Base-by-base conservation (phyloP, 2,888 invertebrate species). In the Dicyrtoma fusca region DNA sequence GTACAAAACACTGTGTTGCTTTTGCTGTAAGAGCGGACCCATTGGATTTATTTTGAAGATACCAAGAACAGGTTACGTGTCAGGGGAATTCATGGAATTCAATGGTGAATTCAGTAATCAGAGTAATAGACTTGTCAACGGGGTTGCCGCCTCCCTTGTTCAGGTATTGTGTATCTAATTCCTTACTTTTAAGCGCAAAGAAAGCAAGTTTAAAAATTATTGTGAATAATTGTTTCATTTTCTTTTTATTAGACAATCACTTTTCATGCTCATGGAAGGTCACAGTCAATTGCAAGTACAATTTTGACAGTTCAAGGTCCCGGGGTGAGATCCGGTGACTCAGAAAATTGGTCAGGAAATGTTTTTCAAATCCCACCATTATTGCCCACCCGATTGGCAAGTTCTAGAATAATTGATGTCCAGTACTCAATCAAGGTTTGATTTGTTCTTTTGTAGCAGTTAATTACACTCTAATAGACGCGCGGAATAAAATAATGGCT, bases 81-180 rank as follows among this genome's bases (percentile, higher is more conserved):
- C 26, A 11, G 69, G 69, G 10, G 69, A 69, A 8, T 55, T 53
- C 17, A n/a, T 69, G 1, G 42, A 55, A 17, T 34, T 69, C 13
- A 34, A 6, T 5, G 69, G 45, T 19, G 69, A 69, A 34, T 42
- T 69, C 10, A 21, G 26, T 4, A 68, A 68, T 42, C 34, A 68
- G 1, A 68, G 68, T 55, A 26, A 19, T 14, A 53, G 42, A 42
- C 23, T 19, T 3, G 68, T 68, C 6, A 17, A 53, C 13, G 49
- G 47, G 4, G 14, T 68, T 42, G 3, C 21, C 2, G 23, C 51
- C 2, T 68, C 68, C 13, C 19, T 68, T n/a, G n/a, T 68, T 34
- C 68, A 68, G 68, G 68, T 68, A 55, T 17, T 51, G 2, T 59
- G 5, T 23, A 23, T n/a, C n/a, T n/a, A n/a, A n/a, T n/a, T n/a